Evolutionary conservation across 2,113 vertebrate species (phyloP), one percentile per base, ranked within the genome.

Genomic region (Muscicapa adusta): DNA sequence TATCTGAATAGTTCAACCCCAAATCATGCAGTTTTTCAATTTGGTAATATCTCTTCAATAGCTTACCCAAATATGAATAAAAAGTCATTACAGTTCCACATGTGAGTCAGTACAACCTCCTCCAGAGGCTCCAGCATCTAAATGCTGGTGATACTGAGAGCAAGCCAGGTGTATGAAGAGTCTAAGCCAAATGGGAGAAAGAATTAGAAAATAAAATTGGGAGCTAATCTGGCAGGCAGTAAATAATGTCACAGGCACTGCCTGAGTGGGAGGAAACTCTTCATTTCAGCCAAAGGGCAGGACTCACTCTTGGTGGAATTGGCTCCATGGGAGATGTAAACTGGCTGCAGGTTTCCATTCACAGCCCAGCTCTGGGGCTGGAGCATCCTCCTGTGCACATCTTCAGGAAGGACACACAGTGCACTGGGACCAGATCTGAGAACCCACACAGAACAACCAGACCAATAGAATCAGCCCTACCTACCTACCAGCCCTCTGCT

Each of bases 11-110:
- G 85, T 72, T 96, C 91, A 94, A 90, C 61, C 43, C 40, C 73
- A 95, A 91, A 96, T 78, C 91, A 92, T 24, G 51, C 57, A 83
- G 72, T 43, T 86, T 94, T 94, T 94, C 94, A 91, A 70, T 78
- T 58, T 90, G 75, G 75, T 31, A 85, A 45, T 42, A 36, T 58
- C 47, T 83, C 78, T 73, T 89, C 82, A 80, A 36, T 0, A 75
- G 85, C 14, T 51, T 68, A 75, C 91, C 90, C 92, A 80, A 84
- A 90, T 42, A 84, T 8, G 63, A 85, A 48, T 85, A 54, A 66
- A 76, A 91, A 85, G 25, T 33, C 63, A 77, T 93, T 91, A 53
- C 57, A 85, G 45, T 24, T 81, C 71, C 91, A 77, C 57, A 84
- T 4, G 43, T 24, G 85, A 88, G 74, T 45, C 73, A 79, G 60